Percentiles rank a stretch among this genome's conserved stretches.
phyloP scores from a whole-genome alignment of 2,113 vertebrate genomes.

The Ameiurus melas region DNA sequence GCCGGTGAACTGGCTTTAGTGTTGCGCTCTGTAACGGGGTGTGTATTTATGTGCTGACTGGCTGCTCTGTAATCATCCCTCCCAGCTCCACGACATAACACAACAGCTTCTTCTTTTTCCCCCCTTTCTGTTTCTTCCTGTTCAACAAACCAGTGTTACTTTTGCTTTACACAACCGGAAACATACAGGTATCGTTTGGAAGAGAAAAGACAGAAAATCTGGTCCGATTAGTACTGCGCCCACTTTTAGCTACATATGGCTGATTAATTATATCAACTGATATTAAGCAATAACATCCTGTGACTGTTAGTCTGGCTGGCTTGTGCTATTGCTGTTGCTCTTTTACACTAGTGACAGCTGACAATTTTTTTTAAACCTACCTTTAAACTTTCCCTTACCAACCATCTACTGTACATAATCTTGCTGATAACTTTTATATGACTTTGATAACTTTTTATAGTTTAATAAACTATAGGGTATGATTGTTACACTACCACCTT shows the following conservation, averaged over 20 bases:
- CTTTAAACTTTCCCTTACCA: background rate
- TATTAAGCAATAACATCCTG: background rate
- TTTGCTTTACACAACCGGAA: background rate
- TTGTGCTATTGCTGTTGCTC: background rate
- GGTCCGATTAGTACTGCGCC: background rate
- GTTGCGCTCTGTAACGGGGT: slow-evolving; percentile 12
- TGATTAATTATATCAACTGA: background rate
- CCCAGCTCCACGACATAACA: slow-evolving; percentile 43
- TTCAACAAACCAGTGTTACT: background rate
- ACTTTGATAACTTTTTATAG: background rate
- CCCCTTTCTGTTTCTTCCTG: background rate
- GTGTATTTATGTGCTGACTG: slow-evolving; percentile 42
- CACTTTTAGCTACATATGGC: background rate
- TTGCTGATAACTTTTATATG: background rate
- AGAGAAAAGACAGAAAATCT: background rate
- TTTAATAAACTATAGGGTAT: background rate
- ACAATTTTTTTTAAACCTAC: background rate
- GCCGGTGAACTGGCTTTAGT: background rate
- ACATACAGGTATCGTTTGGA: background rate
- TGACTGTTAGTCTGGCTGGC: background rate
- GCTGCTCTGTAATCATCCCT: slow-evolving; percentile 39
- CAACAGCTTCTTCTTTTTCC: slow-evolving; percentile 1
- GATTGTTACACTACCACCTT: background rate
- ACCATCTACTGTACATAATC: background rate
- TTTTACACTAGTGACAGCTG: background rate